Percentiles rank a stretch among this genome's conserved stretches.
These are phyloP conservation scores for Vanessa cardui DNA, from an alignment of 2,888 invertebrate species.

Conservation along the genomic window DNA sequence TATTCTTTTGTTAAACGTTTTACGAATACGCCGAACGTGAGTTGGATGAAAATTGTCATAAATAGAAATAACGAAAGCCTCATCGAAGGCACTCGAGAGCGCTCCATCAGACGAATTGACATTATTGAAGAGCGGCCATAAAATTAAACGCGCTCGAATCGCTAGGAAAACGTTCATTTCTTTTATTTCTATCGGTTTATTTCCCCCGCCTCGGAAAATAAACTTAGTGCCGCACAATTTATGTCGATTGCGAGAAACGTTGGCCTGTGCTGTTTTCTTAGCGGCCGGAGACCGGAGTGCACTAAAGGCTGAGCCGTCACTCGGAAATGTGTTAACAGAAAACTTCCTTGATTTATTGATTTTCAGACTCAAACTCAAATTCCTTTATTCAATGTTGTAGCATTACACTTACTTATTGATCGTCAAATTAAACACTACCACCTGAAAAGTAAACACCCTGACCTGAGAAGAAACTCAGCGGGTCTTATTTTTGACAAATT, in stretches of 20 bases:
- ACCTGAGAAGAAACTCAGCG: no score
- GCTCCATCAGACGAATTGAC: constrained; percentile 1
- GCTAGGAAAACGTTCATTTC: constrained; percentile 28
- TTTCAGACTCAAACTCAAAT: no score
- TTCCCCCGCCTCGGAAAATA: constrained; percentile 28
- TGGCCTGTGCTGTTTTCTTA: not conserved
- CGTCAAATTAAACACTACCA: no score
- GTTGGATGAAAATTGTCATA: constrained; percentile 8
- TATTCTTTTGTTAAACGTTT: constrained; percentile 8
- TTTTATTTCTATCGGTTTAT: constrained; percentile 34
- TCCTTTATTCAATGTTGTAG: no score
- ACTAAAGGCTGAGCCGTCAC: no score
- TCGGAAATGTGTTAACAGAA: no score
- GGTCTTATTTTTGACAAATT: no score
- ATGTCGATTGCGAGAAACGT: constrained; percentile 13
- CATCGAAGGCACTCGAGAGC: constrained; percentile 7
- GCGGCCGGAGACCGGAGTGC: not conserved
- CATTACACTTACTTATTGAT: no score
- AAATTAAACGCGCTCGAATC: constrained; percentile 37
- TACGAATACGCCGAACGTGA: not conserved
- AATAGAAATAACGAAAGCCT: constrained; percentile 7
- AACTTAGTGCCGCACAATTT: constrained; percentile 21
- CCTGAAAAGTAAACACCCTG: no score
- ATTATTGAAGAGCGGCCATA: constrained; percentile 21
- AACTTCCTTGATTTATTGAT: no score